Conservation (phyloP, 92 coral and sea anemone genomes). For the Heliopora coerulea region DNA sequence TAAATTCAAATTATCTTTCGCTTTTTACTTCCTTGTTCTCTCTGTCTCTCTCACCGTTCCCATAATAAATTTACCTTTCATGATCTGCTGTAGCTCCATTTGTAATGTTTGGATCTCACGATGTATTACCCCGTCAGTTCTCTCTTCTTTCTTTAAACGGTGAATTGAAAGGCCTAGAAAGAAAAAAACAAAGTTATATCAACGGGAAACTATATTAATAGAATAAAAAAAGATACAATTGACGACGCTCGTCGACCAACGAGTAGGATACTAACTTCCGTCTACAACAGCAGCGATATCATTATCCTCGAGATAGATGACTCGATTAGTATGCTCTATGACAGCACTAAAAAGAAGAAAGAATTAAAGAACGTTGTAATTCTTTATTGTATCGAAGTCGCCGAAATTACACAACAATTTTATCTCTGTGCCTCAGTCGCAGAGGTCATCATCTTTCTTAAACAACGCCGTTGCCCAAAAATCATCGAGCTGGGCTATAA, state of each 20-base stretch:
- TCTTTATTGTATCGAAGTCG: too few relatives aligned
- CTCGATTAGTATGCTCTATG: conserved; percentile 94
- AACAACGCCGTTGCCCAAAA: too few relatives aligned
- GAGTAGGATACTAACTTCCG: conserved; percentile 72
- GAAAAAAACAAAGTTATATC: neutral
- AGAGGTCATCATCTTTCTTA: too few relatives aligned
- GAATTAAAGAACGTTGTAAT: too few relatives aligned
- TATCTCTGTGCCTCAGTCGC: too few relatives aligned
- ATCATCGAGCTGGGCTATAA: too few relatives aligned
- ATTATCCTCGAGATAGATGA: conserved; percentile 88
- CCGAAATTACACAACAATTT: too few relatives aligned
- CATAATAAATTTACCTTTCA: conserved; percentile 68
- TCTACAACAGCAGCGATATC: conserved; percentile 88
- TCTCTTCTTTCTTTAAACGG: conserved; percentile 81
- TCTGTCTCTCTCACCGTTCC: neutral
- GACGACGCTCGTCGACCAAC: too few relatives aligned
- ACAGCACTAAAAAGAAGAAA: conserved; percentile 97
- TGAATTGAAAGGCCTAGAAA: conserved; percentile 76
- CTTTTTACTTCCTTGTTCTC: neutral
- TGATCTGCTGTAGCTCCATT: conserved; percentile 90
- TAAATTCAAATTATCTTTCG: too few relatives aligned
- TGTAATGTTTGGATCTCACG: conserved; percentile 87
- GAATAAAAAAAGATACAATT: neutral
- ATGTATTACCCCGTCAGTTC: conserved; percentile 78
- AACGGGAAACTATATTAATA: neutral